Base-by-base conservation (phyloP, 2,113 vertebrate genomes). In the Brachypteracias leptosomus region DNA sequence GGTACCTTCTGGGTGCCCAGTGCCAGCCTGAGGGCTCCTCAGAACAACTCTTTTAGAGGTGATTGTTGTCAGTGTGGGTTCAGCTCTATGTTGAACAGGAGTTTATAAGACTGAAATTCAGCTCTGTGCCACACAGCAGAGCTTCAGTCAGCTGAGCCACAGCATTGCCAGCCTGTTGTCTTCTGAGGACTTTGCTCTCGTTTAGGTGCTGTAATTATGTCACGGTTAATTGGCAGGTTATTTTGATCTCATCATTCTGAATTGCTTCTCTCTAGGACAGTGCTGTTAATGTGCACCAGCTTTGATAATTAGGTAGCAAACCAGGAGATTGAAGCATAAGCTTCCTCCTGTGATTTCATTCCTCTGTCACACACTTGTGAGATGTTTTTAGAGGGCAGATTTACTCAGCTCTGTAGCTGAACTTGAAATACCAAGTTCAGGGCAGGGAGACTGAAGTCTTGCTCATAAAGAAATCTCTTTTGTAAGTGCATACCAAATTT, bases 161-260 rank as follows among this genome's bases (percentile, higher is more conserved):
- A 0, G 17, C 11, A 0, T 9, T 73, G 67, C 2, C 0, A 1
- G 44, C 31, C 62, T 52, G 11, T 58, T 52, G 35, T 38, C 88
- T 81, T 55, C 44, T 24, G 70, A 81, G 90, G 88, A 92, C 90
- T 95, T 85, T 93, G 92, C 61, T 92, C 89, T 75, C 49, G 1
- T 87, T 93, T 86, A 66, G 33, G 49, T 46, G 66, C 11, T 76
- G 73, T 93, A 89, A 95, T 88, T 92, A 61, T 84, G 79, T 26
- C 92, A 21, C 13, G 75, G 72, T 61, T 95, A 95, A 93, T 96
- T 92, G 85, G 59, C 57, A 80, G 83, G 83, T 77, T 94, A 90
- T 96, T 95, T 94, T 74, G 29, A 94, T 90, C 85, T 74, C 58
- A 62, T 88, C 1, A 2, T 31, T 74, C 42, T 3, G 0, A 67